A percentile compares a stretch with the other conserved stretches of the same genome.
Conservation (phyloP, 2,113 vertebrate species). For the Scophthalmus maximus region DNA sequence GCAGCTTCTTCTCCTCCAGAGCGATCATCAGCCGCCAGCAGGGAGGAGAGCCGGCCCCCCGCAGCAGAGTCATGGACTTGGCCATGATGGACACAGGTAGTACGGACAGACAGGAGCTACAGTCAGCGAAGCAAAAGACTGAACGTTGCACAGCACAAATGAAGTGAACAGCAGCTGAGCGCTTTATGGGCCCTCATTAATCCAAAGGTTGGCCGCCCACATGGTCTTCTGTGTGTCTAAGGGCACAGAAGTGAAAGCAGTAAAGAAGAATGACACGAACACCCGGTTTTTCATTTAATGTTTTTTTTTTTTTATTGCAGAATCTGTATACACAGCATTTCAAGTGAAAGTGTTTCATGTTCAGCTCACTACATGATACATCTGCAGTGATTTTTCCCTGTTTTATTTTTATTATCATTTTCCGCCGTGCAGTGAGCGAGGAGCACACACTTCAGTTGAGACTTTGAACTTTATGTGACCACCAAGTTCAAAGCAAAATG, state of each 20-base stretch:
- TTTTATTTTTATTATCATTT: too few relatives aligned
- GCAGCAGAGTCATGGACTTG: too few relatives aligned
- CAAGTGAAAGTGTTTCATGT: constrained; percentile 70
- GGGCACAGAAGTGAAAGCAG: constrained; percentile 2
- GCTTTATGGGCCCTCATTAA: constrained; percentile 15
- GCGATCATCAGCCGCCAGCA: constrained; percentile 78
- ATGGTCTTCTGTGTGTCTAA: not conserved
- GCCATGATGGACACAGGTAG: too few relatives aligned
- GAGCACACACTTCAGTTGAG: constrained; percentile 29
- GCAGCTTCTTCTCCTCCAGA: constrained; percentile 77
- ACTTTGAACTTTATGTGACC: constrained; percentile 35
- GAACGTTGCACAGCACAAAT: too few relatives aligned
- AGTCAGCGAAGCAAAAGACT: not conserved
- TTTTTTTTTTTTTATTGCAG: constrained; percentile 75
- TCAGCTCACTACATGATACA: constrained; percentile 65
- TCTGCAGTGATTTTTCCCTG: constrained; percentile 54
- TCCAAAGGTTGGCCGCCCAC: constrained; percentile 25
- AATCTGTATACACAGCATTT: constrained; percentile 82
- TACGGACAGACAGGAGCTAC: not conserved
- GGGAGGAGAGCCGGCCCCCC: constrained; percentile 58
- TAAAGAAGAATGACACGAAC: constrained; percentile 4
- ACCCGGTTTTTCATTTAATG: constrained; percentile 39
- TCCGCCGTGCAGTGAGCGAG: constrained; percentile 38
- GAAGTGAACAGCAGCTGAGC: not conserved
- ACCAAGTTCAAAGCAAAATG: constrained; percentile 53